Conservation (phyloP, 2,888 invertebrate genomes). For the Melipona beecheii region DNA sequence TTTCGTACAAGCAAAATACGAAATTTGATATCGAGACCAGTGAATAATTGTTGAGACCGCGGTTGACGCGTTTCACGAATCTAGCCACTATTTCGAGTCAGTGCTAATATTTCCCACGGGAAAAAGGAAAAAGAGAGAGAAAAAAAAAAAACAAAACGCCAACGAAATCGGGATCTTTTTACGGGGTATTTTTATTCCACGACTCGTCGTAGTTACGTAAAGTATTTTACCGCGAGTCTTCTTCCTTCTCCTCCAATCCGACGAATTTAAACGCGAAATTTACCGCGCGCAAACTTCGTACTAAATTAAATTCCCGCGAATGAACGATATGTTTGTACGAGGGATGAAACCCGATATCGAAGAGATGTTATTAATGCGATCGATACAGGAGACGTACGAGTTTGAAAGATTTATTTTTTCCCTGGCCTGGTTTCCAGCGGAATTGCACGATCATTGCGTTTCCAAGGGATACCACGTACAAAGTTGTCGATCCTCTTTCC, state of each 20-base stretch:
- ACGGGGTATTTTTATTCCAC: background rate
- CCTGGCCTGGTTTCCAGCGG: no score
- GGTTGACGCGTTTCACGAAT: conserved; percentile 5
- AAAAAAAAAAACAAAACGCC: background rate
- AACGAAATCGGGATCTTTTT: background rate
- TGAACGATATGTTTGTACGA: background rate
- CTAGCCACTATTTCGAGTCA: background rate
- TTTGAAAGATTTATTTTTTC: background rate
- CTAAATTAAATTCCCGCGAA: background rate
- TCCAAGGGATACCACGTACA: no score
- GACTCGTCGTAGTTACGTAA: background rate
- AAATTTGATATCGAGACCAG: background rate
- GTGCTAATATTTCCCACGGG: background rate
- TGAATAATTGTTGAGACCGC: conserved; percentile 15
- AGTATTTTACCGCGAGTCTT: no score
- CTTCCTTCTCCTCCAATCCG: no score
- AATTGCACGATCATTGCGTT: background rate
- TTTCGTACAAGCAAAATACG: background rate
- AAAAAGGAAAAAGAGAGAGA: background rate
- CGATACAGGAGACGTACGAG: background rate
- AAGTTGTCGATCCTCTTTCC: conserved; percentile 43
- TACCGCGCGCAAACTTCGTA: no score
- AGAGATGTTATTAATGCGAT: background rate
- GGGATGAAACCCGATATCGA: background rate
- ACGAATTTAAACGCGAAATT: no score